phyloP scores from a whole-genome alignment of 1,140 invertebrate genomes.

The Drosophila mojavensis region DNA sequence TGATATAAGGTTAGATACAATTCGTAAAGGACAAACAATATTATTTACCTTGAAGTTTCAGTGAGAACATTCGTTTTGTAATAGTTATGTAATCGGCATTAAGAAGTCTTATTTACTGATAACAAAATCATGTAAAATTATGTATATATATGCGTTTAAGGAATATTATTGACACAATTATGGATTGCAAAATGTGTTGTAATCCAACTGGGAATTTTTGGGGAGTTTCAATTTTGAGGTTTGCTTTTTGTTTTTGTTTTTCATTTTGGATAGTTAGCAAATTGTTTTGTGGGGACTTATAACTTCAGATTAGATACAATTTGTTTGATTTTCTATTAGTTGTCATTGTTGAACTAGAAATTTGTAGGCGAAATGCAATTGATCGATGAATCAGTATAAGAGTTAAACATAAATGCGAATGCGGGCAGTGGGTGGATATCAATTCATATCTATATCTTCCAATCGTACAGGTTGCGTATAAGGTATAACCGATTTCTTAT shows the following conservation, averaged over 20 bases:
- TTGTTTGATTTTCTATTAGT: background rate
- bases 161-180: constrained; percentile 40
- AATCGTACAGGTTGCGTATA: constrained; percentile 96
- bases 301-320: constrained; percentile 41
- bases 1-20: constrained; percentile 34
- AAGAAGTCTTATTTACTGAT: constrained; percentile 33
- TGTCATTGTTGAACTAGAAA: constrained; percentile 20
- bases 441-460: constrained; percentile 94
- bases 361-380: constrained; percentile 1
- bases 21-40: constrained; percentile 28
- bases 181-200: constrained; percentile 18
- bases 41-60: constrained; percentile 53
- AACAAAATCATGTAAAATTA: constrained; percentile 38
- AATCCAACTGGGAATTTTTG: constrained; percentile 29
- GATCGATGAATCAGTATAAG: constrained; percentile 17
- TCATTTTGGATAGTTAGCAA: background rate
- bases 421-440: constrained; percentile 67
- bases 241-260: background rate
- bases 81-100: constrained; percentile 35
- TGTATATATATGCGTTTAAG: constrained; percentile 26
- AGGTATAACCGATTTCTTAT: constrained; percentile 97
- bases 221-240: background rate
- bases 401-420: constrained; percentile 74
- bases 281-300: background rate
- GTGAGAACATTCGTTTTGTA: constrained; percentile 14